Evolutionary conservation across 1,140 invertebrate genomes (phyloP), one percentile per base, ranked within the genome.

Genomic region (Drosophila lini): DNA sequence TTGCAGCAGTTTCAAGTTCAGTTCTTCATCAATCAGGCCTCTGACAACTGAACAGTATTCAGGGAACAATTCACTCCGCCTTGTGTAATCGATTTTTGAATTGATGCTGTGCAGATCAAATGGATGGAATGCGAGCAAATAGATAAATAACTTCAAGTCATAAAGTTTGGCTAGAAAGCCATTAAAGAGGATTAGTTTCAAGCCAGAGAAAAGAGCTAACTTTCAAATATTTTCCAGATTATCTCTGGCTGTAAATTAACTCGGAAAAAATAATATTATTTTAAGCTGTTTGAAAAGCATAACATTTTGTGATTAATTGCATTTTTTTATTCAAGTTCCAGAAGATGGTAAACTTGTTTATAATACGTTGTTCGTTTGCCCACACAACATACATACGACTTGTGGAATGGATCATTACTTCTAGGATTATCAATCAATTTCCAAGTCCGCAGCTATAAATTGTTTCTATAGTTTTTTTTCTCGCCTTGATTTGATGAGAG

Each of bases 1-100:
- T 63, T 67, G 60, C 78, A 63, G 65, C 70, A 75, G 64, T 86
- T 73, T 89, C 84, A 88, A 89, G 84, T 88, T 89, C 84, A 88
- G 80, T 88, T 84, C 65, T 80, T 84, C 80, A 88, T 88, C 80
- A 88, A 88, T 88, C 83, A 88, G 73, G 53, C 65, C 65, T 53
- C 53, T 80, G 83, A 89, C 83, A 86, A 77, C 76, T 81, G 68
- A 65, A 41, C 71, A 65, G 57, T 58, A 61, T 55, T 42, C 56
- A 71, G 47, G 32, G 32, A 45, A 78, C 45, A 63, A 67, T 40
- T 63, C 65, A 64, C 48, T 64, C n/a, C 31, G 34, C n/a, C 36
- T 58, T 77, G 48, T 76, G 31, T 68, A 77, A 77, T 77, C 74
- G 65, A 68, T 77, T 76, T 76, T 68, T 25, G 74, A 56, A 76